Conservation (phyloP, 2,113 vertebrate species). For the Pelecanoides urinatrix region DNA sequence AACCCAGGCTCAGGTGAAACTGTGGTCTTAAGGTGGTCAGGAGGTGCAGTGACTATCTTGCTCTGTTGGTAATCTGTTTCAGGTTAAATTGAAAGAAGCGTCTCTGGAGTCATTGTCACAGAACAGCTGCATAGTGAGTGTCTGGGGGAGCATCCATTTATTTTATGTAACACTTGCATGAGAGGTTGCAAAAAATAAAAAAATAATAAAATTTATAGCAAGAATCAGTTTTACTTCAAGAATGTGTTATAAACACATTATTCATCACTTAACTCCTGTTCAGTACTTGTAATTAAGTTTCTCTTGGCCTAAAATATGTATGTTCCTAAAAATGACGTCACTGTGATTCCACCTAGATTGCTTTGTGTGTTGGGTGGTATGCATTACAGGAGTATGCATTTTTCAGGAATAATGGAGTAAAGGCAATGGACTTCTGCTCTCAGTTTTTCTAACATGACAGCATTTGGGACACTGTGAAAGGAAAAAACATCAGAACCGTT, state of each 20-base stretch:
- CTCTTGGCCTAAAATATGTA: background rate
- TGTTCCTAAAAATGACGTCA: background rate
- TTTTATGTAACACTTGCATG: background rate
- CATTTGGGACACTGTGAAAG: background rate
- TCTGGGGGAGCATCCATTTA: background rate
- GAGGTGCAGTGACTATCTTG: background rate
- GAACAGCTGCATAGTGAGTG: background rate
- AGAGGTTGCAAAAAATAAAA: background rate
- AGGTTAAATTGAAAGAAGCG: background rate
- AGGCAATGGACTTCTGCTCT: background rate
- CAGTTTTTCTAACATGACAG: background rate
- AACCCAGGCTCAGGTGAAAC: background rate
- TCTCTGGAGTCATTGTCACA: background rate
- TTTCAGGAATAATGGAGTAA: background rate
- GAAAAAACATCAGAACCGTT: background rate
- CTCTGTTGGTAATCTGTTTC: background rate
- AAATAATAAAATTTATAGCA: background rate
- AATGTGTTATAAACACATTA: background rate
- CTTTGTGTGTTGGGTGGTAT: background rate
- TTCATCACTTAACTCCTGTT: background rate
- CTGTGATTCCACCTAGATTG: background rate
- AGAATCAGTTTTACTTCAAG: background rate
- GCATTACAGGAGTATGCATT: rapidly evolving
- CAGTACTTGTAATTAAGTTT: background rate
- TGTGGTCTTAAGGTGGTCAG: background rate